Conservation (phyloP, 2,888 invertebrate species). For the Chymomyza procnemis region DNA sequence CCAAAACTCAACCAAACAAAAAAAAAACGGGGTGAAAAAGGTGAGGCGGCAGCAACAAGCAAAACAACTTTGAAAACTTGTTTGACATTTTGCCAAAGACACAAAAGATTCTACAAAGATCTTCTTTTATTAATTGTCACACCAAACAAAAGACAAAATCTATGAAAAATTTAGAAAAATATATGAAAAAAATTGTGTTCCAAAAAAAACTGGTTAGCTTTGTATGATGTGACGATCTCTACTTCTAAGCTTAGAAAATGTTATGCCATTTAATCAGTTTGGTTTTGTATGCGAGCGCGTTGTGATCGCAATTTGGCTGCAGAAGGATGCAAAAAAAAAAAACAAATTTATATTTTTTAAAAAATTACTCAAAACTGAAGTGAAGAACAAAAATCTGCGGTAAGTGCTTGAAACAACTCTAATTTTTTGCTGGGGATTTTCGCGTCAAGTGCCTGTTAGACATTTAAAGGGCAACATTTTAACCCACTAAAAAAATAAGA, state of each 20-base stretch:
- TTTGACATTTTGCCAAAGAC: constrained; percentile 12
- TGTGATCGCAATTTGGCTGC: constrained; percentile 45
- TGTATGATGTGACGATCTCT: constrained; percentile 1
- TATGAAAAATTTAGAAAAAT: constrained; percentile 10
- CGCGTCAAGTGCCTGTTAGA: constrained; percentile 22
- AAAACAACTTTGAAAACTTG: constrained; percentile 12
- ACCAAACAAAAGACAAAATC: constrained; percentile 49
- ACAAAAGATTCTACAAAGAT: constrained; percentile 27
- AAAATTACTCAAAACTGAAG: not conserved
- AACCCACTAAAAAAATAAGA: constrained; percentile 31
- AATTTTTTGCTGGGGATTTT: not conserved
- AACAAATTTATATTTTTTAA: constrained; percentile 3
- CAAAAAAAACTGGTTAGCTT: constrained; percentile 41
- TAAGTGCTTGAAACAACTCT: not conserved
- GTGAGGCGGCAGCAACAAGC: constrained; percentile 52
- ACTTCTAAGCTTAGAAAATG: constrained; percentile 22
- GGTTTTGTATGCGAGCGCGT: constrained; percentile 57
- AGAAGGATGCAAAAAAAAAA: not conserved
- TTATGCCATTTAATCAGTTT: constrained; percentile 50
- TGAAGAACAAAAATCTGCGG: not conserved
- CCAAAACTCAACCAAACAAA: constrained; percentile 43
- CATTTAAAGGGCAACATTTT: constrained; percentile 58
- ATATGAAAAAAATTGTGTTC: constrained; percentile 33
- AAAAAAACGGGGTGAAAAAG: constrained; percentile 61
- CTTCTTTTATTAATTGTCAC: constrained; percentile 60